Evolutionary conservation across 2,797 vertebrate species (phyloP), one percentile per base, ranked within the genome.

Genomic region (Hippoglossus hippoglossus): DNA sequence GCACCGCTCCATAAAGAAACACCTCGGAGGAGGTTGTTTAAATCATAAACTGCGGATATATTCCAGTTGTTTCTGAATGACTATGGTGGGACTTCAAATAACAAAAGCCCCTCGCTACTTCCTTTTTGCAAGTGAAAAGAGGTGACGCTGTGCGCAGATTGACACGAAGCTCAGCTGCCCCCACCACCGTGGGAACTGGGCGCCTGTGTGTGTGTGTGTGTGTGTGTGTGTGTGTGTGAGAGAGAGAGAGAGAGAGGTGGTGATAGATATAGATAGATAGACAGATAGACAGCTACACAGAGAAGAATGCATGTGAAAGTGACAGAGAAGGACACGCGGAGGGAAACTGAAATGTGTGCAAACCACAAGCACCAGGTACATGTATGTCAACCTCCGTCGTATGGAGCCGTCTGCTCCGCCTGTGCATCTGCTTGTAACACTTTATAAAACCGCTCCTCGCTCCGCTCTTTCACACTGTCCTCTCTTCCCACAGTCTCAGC

Each of bases 101-200:
- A 94, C 93, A 94, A 92, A 92, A 88, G 92, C 83, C 67, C 83
- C 71, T 85, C 71, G 78, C 83, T 73, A 93, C 93, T 94, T 95
- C 95, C 94, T 93, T 82, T 92, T 88, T 90, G 91, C 88, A 87
- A 89, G 85, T 92, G 90, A 91, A 93, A 92, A 92, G 91, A 93
- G 82, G 91, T 92, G 92, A 92, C 85, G 91, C 90, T 87, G 83
- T 61, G 91, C 80, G 80, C 87, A 68, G 91, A 91, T 88, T 92
- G 93, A 91, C 92, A 85, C 83, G 82, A 90, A 66, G 83, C 83
- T 89, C 88, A 65, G 86, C 84, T 75, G 68, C 84, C 80, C 81
- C 81, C 63, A 67, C 80, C 87, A 94, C 92, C 94, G 94, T 95
- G 94, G 94, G 94, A 94, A 94, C 93, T 89, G 90, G 87, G 89